Conservation (phyloP, 2,113 vertebrate genomes). For the Anarhynchus alexandrinus region DNA sequence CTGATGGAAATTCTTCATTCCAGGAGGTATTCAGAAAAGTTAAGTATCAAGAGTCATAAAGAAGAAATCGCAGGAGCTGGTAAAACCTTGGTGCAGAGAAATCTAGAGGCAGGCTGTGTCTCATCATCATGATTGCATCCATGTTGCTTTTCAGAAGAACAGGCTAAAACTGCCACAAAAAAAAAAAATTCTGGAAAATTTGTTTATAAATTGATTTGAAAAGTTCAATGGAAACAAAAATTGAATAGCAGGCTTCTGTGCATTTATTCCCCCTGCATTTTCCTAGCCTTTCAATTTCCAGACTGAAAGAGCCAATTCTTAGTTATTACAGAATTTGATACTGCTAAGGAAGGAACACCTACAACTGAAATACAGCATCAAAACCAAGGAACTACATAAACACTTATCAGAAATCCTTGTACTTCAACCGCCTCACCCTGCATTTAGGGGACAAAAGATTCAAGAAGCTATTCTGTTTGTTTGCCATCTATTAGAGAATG, state of each 20-base stretch:
- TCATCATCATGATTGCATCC: neutral
- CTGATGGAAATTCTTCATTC: neutral
- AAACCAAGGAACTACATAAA: slow-evolving; percentile 14
- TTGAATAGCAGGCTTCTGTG: neutral
- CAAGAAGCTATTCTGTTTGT: slow-evolving; percentile 26
- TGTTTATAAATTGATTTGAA: slow-evolving; percentile 17
- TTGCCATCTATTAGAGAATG: neutral
- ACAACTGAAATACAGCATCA: neutral
- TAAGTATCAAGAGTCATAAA: neutral
- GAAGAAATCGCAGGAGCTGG: neutral
- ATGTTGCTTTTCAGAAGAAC: neutral
- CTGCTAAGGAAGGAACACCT: neutral
- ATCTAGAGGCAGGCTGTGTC: neutral
- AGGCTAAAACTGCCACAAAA: neutral
- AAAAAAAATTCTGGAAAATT: slow-evolving; percentile 2
- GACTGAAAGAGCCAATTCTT: neutral
- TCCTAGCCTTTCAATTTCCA: slow-evolving; percentile 6
- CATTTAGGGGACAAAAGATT: slow-evolving; percentile 31
- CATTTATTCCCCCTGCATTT: neutral
- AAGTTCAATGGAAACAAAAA: slow-evolving; percentile 13
- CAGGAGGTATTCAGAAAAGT: neutral
- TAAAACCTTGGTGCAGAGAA: neutral
- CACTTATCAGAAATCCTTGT: slow-evolving; percentile 10
- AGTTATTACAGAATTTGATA: slow-evolving; percentile 17
- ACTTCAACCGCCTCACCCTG: neutral